Conservation (phyloP, 2,797 vertebrate species). For the Rhodeus uyekii region DNA sequence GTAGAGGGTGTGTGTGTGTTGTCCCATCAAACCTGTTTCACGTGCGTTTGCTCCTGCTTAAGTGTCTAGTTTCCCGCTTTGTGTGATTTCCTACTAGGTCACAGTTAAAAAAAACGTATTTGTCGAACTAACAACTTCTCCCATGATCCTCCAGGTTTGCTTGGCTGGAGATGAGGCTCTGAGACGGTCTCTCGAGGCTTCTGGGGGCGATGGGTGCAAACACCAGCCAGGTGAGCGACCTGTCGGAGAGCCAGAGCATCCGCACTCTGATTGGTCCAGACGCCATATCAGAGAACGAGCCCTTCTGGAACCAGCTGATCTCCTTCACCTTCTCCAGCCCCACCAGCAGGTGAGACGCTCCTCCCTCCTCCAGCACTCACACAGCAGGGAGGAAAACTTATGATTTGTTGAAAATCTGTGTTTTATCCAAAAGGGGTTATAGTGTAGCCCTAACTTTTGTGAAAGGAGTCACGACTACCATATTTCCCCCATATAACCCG, state of each 20-base stretch:
- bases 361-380: neutral
- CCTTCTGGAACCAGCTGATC: constrained; percentile 98
- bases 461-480: no score
- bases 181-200: constrained; percentile 49
- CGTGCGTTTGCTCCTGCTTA: neutral
- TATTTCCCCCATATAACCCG: no score
- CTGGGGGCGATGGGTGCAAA: constrained; percentile 86
- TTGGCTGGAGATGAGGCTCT: constrained; percentile 72
- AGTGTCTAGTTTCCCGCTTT: neutral
- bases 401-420: no score
- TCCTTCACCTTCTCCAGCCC: constrained; percentile 95
- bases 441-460: no score
- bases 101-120: neutral
- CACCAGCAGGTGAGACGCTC: constrained; percentile 84
- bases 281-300: constrained; percentile 92
- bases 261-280: constrained; percentile 86
- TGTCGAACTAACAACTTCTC: neutral
- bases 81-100: neutral
- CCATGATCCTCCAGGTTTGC: constrained; percentile 39
- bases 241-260: constrained; percentile 89
- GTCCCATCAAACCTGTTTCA: neutral
- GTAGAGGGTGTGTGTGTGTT: constrained; percentile 5
- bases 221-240: constrained; percentile 91
- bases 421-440: no score
- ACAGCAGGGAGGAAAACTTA: neutral